Evolutionary conservation across 2,113 vertebrate species (phyloP).

Genomic region (Junco hyemalis): DNA sequence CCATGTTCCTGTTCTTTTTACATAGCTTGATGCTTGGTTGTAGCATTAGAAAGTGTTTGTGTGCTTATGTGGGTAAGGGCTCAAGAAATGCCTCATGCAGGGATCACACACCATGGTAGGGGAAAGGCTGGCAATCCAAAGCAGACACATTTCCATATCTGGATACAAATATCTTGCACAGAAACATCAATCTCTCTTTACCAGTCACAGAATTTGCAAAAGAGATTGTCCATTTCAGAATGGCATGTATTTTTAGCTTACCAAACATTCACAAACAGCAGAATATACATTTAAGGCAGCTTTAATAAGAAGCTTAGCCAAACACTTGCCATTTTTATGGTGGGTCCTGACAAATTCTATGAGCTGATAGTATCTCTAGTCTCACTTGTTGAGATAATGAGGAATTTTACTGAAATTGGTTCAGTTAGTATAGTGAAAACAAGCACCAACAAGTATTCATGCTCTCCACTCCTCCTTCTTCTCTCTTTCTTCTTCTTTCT

Average conservation of each 20-base stretch:
- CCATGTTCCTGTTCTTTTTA: neutral
- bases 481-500: neutral
- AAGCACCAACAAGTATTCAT: neutral
- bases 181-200: neutral
- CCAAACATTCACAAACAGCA: neutral
- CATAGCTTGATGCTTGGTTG: neutral
- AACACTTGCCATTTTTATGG: neutral
- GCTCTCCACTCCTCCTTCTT: neutral
- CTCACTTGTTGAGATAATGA: neutral
- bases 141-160: neutral
- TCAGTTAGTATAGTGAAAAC: neutral
- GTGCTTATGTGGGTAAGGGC: neutral
- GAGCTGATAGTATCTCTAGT: neutral
- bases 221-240: neutral
- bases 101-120: fast-evolving
- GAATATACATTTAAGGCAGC: neutral
- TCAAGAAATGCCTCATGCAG: neutral
- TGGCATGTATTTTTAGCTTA: neutral
- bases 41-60: neutral
- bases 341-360: neutral
- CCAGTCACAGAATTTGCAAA: neutral
- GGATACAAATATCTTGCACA: fast-evolving
- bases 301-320: neutral
- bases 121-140: neutral
- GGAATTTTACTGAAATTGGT: neutral